Evolutionary conservation across 2,113 vertebrate species (phyloP).

Genomic region (Eleginops maclovinus): DNA sequence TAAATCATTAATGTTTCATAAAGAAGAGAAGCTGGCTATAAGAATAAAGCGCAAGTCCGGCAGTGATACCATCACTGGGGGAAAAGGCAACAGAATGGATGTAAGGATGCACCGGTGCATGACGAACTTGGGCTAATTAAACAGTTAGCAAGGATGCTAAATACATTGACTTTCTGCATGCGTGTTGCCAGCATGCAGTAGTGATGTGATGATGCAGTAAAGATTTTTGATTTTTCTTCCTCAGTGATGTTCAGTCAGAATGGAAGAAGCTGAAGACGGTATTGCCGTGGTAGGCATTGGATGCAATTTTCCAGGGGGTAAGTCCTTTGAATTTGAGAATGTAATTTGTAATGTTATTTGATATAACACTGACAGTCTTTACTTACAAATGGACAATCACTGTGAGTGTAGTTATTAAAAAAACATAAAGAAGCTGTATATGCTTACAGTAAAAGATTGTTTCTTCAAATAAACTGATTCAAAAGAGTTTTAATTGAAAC

Average conservation of each 20-base stretch:
- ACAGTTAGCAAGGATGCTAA: background rate
- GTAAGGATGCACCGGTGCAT: conserved; percentile 33
- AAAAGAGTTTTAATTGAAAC: background rate
- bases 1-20: conserved; percentile 75
- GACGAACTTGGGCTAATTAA: conserved; percentile 25
- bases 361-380: background rate
- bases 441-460: background rate
- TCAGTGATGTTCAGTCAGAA: conserved; percentile 32
- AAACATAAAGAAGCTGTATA: background rate
- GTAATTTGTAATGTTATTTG: background rate
- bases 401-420: background rate
- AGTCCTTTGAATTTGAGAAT: background rate
- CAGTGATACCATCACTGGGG: conserved; percentile 46
- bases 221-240: conserved; percentile 27
- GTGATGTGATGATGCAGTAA: background rate
- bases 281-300: conserved; percentile 84
- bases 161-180: background rate
- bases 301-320: conserved; percentile 85
- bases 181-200: background rate
- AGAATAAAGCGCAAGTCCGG: conserved; percentile 21
- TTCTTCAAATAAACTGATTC: background rate
- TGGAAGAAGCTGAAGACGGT: conserved; percentile 65
- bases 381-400: background rate
- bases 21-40: conserved; percentile 56
- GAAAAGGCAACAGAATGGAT: conserved; percentile 24